Evolutionary conservation across 2,888 invertebrate genomes (phyloP).

Genomic region (Ophion slaviceki): DNA sequence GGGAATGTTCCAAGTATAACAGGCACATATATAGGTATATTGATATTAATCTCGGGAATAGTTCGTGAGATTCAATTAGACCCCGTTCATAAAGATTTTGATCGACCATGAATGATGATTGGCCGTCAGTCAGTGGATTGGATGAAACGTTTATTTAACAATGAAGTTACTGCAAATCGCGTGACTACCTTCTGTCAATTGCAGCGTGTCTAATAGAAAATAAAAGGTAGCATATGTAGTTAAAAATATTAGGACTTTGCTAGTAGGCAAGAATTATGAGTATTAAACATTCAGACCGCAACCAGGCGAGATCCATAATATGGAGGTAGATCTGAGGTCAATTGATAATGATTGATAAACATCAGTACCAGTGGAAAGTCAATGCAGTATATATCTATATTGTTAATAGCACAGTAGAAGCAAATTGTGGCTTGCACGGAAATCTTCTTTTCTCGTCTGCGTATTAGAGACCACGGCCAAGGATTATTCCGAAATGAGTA

Average conservation of each 20-base stretch:
- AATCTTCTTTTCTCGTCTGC: slow-evolving; percentile 9
- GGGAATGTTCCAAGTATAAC: not conserved
- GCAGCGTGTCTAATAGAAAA: not conserved
- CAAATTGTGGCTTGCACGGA: slow-evolving; percentile 26
- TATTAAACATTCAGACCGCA: slow-evolving; percentile 64
- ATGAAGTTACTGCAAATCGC: not conserved
- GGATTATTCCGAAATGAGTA: slow-evolving; percentile 21
- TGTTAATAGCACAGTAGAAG: slow-evolving; percentile 49
- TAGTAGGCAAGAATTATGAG: slow-evolving; percentile 42
- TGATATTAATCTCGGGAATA: slow-evolving; percentile 36
- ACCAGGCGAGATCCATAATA: slow-evolving; percentile 60
- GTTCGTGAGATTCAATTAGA: slow-evolving; percentile 52
- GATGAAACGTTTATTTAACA: slow-evolving; percentile 1
- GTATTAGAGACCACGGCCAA: slow-evolving; percentile 4
- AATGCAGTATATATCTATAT: slow-evolving; percentile 30
- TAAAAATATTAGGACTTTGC: slow-evolving; percentile 45
- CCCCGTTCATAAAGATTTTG: slow-evolving; percentile 24
- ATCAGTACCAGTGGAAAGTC: slow-evolving; percentile 55
- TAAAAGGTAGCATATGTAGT: slow-evolving; percentile 1
- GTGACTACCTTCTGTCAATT: not conserved
- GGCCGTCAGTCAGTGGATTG: not conserved
- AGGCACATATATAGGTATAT: slow-evolving; percentile 24
- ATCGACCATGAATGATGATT: slow-evolving; percentile 18
- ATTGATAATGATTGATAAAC: slow-evolving; percentile 57
- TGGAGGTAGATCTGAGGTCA: slow-evolving; percentile 34